phyloP scores from a whole-genome alignment of 1,140 invertebrate genomes.

The Euura lappo region DNA sequence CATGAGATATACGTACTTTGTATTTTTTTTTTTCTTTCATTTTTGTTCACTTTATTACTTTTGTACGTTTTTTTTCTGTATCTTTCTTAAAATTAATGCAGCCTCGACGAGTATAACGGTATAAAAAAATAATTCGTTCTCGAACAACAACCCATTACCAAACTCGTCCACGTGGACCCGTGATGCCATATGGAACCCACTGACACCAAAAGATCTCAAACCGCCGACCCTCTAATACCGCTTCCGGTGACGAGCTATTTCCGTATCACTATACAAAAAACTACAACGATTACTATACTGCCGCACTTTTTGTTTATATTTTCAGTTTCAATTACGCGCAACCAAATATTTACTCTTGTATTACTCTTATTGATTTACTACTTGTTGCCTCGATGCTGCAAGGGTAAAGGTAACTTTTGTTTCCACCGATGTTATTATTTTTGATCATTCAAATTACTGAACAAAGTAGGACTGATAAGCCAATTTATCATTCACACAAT shows the following conservation, averaged over 20 bases:
- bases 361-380: too few relatives aligned
- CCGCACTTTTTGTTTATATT: neutral
- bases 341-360: neutral
- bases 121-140: neutral
- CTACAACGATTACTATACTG: neutral
- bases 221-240: neutral
- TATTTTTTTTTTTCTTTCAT: neutral
- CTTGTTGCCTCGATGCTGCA: too few relatives aligned
- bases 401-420: too few relatives aligned
- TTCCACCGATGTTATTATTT: too few relatives aligned
- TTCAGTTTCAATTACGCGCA: neutral
- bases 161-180: neutral
- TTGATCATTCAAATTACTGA: too few relatives aligned
- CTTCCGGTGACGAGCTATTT: neutral
- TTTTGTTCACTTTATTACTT: neutral
- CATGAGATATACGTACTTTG: neutral
- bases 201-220: conserved; percentile 12
- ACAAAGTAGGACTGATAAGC: too few relatives aligned
- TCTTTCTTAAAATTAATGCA: neutral
- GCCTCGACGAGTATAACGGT: neutral
- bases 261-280: neutral
- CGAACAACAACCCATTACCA: neutral
- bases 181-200: conserved; percentile 12
- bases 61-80: neutral
- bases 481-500: too few relatives aligned